Conservation (phyloP, 2,113 vertebrate species). For the Pongo pygmaeus region DNA sequence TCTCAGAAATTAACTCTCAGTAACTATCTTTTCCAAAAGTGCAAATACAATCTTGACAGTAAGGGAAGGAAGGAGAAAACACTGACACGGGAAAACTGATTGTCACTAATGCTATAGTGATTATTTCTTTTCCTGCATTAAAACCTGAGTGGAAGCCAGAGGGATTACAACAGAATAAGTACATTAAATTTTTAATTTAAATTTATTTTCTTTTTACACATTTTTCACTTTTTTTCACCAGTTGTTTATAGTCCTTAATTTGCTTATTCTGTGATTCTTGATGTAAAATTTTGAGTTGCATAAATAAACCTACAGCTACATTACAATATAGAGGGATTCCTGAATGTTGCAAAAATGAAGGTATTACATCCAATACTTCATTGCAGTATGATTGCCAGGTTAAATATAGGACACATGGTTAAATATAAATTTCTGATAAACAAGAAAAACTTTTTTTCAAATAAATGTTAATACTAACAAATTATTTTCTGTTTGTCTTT, state of each 20-base stretch:
- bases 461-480: background rate
- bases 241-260: background rate
- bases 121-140: background rate
- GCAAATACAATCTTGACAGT: background rate
- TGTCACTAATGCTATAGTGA: background rate
- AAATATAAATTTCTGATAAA: slow-evolving; percentile 22
- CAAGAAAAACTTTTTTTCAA: background rate
- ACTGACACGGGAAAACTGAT: background rate
- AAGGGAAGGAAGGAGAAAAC: background rate
- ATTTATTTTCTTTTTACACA: background rate
- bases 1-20: background rate
- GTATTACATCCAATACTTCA: background rate
- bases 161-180: background rate
- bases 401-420: background rate
- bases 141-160: background rate
- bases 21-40: background rate
- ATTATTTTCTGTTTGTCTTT: background rate
- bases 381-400: background rate
- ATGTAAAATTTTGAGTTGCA: background rate
- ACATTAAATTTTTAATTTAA: background rate
- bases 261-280: background rate
- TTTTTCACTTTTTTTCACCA: background rate
- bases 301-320: background rate
- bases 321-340: background rate
- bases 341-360: background rate